Percentiles rank a stretch among this genome's conserved stretches.
These are phyloP conservation scores for Oreochromis tanganicae DNA, from an alignment of 2,113 vertebrate genomes.

Conservation along the genomic window DNA sequence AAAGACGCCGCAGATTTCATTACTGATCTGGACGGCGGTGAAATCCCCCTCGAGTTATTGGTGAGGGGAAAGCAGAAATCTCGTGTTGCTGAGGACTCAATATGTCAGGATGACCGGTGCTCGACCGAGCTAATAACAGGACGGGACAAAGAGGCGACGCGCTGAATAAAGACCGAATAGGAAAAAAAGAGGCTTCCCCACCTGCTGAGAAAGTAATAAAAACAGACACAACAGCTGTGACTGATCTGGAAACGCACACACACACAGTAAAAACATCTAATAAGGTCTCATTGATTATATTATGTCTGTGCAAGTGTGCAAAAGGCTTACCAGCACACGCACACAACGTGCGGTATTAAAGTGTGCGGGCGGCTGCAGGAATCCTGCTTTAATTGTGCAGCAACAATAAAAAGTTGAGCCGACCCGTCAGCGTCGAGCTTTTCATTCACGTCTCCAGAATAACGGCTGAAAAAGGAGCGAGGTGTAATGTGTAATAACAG, in stretches of 20 bases:
- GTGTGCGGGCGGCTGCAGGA: not conserved
- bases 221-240: slow-evolving; percentile 40
- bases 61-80: not conserved
- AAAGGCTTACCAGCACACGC: not conserved
- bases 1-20: slow-evolving; percentile 34
- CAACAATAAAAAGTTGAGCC: not conserved
- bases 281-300: slow-evolving; percentile 39
- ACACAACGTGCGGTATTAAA: not conserved
- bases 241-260: slow-evolving; percentile 10
- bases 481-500: not conserved
- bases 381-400: not conserved
- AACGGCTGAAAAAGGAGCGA: not conserved
- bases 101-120: slow-evolving; percentile 47
- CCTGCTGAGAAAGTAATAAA: slow-evolving; percentile 54
- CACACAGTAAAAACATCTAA: slow-evolving; percentile 23
- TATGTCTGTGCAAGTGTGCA: not conserved
- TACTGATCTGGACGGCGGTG: slow-evolving; percentile 4
- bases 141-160: slow-evolving; percentile 7
- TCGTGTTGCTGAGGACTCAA: slow-evolving; percentile 30
- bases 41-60: slow-evolving; percentile 16
- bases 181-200: not conserved
- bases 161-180: slow-evolving; percentile 5
- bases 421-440: not conserved
- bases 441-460: not conserved
- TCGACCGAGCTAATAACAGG: slow-evolving; percentile 36